A percentile compares a stretch with the other conserved stretches of the same genome.
Evolutionary conservation across 2,797 vertebrate species (phyloP).

Genomic region (Oreonectes daqikongensis): DNA sequence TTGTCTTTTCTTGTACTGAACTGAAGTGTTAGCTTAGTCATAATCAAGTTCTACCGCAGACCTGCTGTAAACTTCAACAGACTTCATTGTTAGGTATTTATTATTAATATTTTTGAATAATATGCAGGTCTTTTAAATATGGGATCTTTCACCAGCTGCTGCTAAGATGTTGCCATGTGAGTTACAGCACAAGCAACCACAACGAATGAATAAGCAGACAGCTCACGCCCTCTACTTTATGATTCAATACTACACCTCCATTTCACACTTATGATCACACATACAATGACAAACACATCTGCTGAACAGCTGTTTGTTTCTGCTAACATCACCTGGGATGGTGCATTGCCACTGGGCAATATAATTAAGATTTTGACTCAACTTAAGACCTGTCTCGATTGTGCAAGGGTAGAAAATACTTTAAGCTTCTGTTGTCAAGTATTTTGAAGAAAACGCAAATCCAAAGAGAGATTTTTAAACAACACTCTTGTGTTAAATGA

Average conservation of each 20-base stretch:
- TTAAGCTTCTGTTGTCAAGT: background rate
- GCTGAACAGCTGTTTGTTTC: conserved; percentile 45
- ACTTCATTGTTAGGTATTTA: background rate
- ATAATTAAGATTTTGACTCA: background rate
- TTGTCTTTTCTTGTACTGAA: background rate
- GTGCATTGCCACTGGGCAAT: background rate
- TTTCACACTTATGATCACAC: background rate
- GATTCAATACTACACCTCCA: conserved; percentile 44
- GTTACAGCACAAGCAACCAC: conserved; percentile 20
- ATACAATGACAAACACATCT: conserved; percentile 35
- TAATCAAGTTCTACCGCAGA: no score
- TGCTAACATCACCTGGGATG: background rate
- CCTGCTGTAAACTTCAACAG: no score
- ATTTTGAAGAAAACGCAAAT: background rate
- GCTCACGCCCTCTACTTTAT: conserved; percentile 37
- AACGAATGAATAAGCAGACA: conserved; percentile 20
- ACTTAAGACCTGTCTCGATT: background rate
- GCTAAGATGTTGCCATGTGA: conserved; percentile 17
- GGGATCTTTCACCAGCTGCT: background rate
- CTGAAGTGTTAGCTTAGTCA: background rate
- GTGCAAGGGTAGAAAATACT: background rate
- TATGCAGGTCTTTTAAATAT: background rate
- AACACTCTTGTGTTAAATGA: conserved; percentile 4
- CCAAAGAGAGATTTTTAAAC: background rate
- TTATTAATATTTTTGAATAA: background rate